A percentile compares a stretch with the other conserved stretches of the same genome.
Conservation (phyloP, 2,888 invertebrate species). For the Disparrhopalites patrizii region DNA sequence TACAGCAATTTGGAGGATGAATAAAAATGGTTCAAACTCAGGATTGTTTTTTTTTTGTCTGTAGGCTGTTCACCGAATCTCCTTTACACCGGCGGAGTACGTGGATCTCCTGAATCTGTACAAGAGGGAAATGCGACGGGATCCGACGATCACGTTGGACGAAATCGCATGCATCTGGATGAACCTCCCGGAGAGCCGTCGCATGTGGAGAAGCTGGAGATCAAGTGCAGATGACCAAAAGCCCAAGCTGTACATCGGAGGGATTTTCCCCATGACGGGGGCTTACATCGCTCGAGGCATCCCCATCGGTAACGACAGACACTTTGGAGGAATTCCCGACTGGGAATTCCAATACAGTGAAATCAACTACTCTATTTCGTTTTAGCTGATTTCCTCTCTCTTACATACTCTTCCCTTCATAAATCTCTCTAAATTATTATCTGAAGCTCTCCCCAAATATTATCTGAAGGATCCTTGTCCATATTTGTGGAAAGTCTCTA, state of each 20-base stretch:
- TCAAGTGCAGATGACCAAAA: constrained; percentile 52
- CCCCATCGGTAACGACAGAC: constrained; percentile 10
- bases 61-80: constrained; percentile 55
- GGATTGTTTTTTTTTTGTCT: constrained; percentile 6
- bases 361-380: no score
- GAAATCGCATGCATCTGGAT: constrained; percentile 68
- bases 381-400: no score
- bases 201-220: constrained; percentile 53
- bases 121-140: constrained; percentile 24
- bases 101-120: constrained; percentile 54
- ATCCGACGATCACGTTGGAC: constrained; percentile 43
- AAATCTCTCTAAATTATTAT: no score
- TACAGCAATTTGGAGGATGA: no score
- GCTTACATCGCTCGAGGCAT: constrained; percentile 56
- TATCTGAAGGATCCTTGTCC: no score
- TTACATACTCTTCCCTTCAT: no score
- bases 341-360: no score
- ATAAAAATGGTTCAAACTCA: no score
- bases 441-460: no score
- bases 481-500: no score
- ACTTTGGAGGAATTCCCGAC: no score
- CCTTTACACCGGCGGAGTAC: constrained; percentile 58
- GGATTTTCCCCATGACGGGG: constrained; percentile 66
- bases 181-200: constrained; percentile 52
- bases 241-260: constrained; percentile 60